Base-by-base conservation (phyloP, 2,888 invertebrate species). In the Zootermopsis nevadensis region DNA sequence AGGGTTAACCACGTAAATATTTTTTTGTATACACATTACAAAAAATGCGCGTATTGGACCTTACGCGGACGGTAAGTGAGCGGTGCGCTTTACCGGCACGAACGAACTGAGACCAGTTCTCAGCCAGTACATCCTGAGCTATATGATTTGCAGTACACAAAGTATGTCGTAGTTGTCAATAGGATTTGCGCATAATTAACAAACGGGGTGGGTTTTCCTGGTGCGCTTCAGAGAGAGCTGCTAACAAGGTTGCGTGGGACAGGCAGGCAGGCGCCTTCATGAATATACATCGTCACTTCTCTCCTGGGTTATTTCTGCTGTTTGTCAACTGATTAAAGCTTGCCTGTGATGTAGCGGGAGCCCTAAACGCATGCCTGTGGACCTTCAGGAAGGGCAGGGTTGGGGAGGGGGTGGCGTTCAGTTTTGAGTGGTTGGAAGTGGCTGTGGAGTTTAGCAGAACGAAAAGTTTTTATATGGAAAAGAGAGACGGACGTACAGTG, bases 151-250 rank as follows among this genome's bases (percentile, higher is more conserved):
- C 82, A 67, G 33, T 66, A 69, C 82, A 79, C 82, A 82, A 82
- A 82, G 82, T 82, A 82, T 82, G 82, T 79, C 79, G 79, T 82
- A 79, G 69, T 82, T 82, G 82, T 77, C 77, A 77, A 82, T 82
- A 82, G 82, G 82, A 82, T 82, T 82, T 82, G 82, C 69, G 82
- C 82, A 82, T 82, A 82, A 82, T 82, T 82, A 82, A 82, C 82
- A 79, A 82, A 82, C 82, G 79, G 82, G 67, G 79, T 82, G 67
- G 82, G 82, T 77, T 82, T 82, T 69, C 82, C 82, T 67, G 82
- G 67, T n/a, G 67, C 67, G 33, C 77, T 35, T 8, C 38, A n/a
- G 48, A 24, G 69, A 66, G 69, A 69, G 82, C 77, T 82, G 82
- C 79, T 82, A 82, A 82, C 82, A 82, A 82, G 82, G 82, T 82